Base-by-base conservation (phyloP, 37 sponge, comb jelly and placozoan species). In the Beroe forskalii region DNA sequence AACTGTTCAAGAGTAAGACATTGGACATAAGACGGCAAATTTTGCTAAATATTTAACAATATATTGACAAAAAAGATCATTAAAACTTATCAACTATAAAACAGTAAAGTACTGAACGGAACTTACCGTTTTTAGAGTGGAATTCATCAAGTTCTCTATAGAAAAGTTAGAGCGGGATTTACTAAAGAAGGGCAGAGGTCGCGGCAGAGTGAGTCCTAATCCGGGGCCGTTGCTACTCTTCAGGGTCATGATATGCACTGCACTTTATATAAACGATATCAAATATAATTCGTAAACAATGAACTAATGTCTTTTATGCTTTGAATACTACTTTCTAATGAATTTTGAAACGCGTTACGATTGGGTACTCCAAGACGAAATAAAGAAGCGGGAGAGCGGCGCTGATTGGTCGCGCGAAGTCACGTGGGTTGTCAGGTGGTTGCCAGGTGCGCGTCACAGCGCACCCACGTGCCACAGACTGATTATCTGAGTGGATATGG, bases 321-420 rank as follows among this genome's bases (percentile, higher is more conserved):
- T 69, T 69, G 72, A 69, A 69, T 69, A 69, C 72, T 80, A 41
- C 86, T 80, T 80, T 80, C 44, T 27, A 69, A 69, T 69, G 72
- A 36, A 69, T 69, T 80, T 80, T 80, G 86, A 80, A 80, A 80
- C 86, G 86, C 86, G 86, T 80, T 80, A 44, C 86, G 55, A 80
- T 80, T 80, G 86, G 72, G 72, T 38, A 41, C 86, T 44, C 44
- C 48, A 43, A 37, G 35, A 44, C 55, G 55, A 44, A 80, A 80
- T 44, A 80, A 41, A 80, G 55, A 38, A 44, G 40, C 86, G 42
- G 24, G 86, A 20, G 86, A 44, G 48, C 20, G 55, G 27, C 14
- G 86, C 86, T 37, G 25, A 80, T 80, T 80, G 86, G 86, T 80
- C 42, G 86, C 86, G 44, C 35, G 40, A 48, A 6, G n/a, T 41